A percentile compares a stretch with the other conserved stretches of the same genome.
Conservation (phyloP, 1,140 invertebrate species). For the Drosophila aff. region DNA sequence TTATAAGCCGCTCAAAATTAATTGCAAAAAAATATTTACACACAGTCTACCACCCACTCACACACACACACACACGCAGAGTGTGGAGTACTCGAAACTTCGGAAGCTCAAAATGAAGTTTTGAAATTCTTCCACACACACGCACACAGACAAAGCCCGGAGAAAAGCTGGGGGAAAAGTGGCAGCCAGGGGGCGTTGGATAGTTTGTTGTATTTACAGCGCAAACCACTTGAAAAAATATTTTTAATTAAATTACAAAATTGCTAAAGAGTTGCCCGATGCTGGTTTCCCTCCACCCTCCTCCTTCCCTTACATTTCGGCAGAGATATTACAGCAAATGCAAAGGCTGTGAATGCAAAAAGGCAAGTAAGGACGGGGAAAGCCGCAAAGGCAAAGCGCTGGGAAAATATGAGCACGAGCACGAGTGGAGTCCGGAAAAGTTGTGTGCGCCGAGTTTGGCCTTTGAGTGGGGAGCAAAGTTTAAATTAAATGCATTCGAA, state of each 20-base stretch:
- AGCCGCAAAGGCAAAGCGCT: constrained; percentile 67
- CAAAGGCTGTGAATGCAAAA: constrained; percentile 54
- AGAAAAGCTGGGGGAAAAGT: constrained; percentile 27
- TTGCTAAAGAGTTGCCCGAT: constrained; percentile 76
- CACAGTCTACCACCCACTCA: constrained; percentile 48
- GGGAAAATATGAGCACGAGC: constrained; percentile 51
- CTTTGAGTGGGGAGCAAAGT: constrained; percentile 41
- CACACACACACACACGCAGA: constrained; percentile 1
- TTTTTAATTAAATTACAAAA: constrained; percentile 84
- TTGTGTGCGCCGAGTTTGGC: constrained; percentile 27
- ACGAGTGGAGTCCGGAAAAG: constrained; percentile 49
- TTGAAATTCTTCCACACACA: constrained; percentile 72
- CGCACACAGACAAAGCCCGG: constrained; percentile 29
- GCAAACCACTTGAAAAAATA: constrained; percentile 83
- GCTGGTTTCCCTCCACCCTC: constrained; percentile 23
- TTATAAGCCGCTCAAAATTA: constrained; percentile 84
- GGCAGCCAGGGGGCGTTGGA: constrained; percentile 21
- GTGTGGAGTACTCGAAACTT: constrained; percentile 62
- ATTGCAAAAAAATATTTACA: constrained; percentile 84
- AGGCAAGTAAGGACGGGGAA: constrained; percentile 32
- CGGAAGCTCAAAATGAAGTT: constrained; percentile 74
- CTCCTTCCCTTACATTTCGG: constrained; percentile 1
- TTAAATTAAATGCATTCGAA: constrained; percentile 52
- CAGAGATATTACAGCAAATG: constrained; percentile 37
- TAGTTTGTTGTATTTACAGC: constrained; percentile 83